A percentile compares a stretch with the other conserved stretches of the same genome.
Evolutionary conservation across 2,113 vertebrate genomes (phyloP).

Genomic region (Anoplopoma fimbria): DNA sequence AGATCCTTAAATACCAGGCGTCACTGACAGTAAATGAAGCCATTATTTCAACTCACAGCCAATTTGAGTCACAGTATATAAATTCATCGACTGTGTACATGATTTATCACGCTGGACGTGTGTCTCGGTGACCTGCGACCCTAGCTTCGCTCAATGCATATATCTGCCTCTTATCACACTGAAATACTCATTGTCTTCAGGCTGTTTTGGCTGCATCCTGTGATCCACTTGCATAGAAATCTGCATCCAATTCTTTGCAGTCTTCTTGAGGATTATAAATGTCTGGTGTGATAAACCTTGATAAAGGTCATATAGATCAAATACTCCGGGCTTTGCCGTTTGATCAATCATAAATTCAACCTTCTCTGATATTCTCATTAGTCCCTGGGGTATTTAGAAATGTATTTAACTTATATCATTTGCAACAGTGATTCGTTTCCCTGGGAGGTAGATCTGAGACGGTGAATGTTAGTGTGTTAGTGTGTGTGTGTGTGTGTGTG

Average conservation of each 20-base stretch:
- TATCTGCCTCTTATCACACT: conserved; percentile 37
- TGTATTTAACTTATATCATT: conserved; percentile 71
- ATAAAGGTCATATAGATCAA: conserved; percentile 63
- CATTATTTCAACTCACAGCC: conserved; percentile 46
- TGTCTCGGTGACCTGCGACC: conserved; percentile 46
- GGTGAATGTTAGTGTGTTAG: conserved; percentile 8
- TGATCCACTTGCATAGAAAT: conserved; percentile 33
- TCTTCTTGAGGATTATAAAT: conserved; percentile 39
- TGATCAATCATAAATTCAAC: conserved; percentile 63
- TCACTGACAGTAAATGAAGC: conserved; percentile 57
- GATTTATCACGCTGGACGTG: conserved; percentile 50
- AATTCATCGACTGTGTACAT: conserved; percentile 24
- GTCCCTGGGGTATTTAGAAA: conserved; percentile 61
- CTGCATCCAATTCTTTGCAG: background rate
- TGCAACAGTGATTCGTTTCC: conserved; percentile 70
- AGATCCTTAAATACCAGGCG: conserved; percentile 37
- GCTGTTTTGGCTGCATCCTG: conserved; percentile 20
- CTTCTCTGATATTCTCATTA: conserved; percentile 58
- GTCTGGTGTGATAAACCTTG: conserved; percentile 56
- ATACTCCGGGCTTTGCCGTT: conserved; percentile 44
- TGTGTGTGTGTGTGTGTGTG: conserved; percentile 29
- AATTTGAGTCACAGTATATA: conserved; percentile 38
- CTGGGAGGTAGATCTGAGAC: conserved; percentile 57
- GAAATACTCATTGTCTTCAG: conserved; percentile 18
- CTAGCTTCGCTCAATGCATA: conserved; percentile 33